These are phyloP conservation scores for Sitodiplosis mosellana DNA, from an alignment of 1,140 invertebrate genomes.

Conservation along the genomic window DNA sequence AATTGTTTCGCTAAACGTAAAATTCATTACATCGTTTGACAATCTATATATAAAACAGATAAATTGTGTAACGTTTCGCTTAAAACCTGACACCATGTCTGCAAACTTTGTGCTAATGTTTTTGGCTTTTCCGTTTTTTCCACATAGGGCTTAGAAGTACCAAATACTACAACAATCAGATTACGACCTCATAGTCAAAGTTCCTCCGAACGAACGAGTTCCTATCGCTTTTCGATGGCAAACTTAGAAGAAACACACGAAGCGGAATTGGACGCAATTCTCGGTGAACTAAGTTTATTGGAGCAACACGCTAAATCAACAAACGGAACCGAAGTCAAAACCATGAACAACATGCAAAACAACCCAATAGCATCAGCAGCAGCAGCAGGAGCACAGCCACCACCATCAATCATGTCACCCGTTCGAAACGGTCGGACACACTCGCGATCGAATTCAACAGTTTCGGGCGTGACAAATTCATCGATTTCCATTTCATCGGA, in stretches of 20 bases:
- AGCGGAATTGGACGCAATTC: conserved; percentile 86
- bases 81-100: no score
- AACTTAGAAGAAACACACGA: conserved; percentile 88
- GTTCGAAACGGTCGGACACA: conserved; percentile 24
- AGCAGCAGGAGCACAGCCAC: conserved; percentile 15
- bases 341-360: conserved; percentile 18
- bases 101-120: no score
- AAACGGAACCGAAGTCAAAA: no score
- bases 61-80: no score
- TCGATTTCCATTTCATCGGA: conserved; percentile 19
- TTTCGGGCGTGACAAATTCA: conserved; percentile 20
- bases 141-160: not conserved
- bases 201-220: conserved; percentile 46
- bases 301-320: conserved; percentile 30
- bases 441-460: conserved; percentile 29
- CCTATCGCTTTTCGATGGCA: conserved; percentile 80
- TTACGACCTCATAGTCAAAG: not conserved
- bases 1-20: no score
- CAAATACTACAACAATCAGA: conserved; percentile 1
- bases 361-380: conserved; percentile 21
- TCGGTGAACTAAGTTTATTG: conserved; percentile 82
- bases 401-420: conserved; percentile 17
- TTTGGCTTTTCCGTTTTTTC: no score
- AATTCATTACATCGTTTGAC: no score
- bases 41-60: no score